Evolutionary conservation across 1,140 invertebrate genomes (phyloP).

Genomic region (Ceratoteleas bidentatus): DNA sequence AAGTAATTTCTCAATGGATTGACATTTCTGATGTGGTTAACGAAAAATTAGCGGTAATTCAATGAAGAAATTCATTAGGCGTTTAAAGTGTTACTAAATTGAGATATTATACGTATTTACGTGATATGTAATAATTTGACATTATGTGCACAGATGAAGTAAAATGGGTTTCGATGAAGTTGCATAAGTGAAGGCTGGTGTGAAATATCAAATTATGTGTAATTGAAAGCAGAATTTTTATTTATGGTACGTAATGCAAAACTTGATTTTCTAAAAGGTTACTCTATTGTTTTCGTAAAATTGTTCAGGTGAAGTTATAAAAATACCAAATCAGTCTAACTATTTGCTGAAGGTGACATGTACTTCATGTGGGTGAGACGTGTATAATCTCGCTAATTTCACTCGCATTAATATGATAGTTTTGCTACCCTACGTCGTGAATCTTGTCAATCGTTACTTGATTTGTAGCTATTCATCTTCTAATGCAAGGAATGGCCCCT

Average conservation of each 20-base stretch:
- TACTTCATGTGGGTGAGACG: constrained; percentile 23
- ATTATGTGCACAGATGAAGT: too few relatives aligned
- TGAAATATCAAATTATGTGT: too few relatives aligned
- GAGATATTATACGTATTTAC: neutral
- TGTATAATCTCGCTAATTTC: constrained; percentile 52
- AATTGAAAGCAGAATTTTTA: too few relatives aligned
- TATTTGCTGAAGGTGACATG: constrained; percentile 25
- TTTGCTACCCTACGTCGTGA: constrained; percentile 54
- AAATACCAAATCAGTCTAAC: neutral
- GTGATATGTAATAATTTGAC: too few relatives aligned
- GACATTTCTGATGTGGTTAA: constrained; percentile 34
- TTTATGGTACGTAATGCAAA: too few relatives aligned
- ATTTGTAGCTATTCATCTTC: constrained; percentile 52
- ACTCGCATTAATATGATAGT: constrained; percentile 55
- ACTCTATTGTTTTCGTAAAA: too few relatives aligned
- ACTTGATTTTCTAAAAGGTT: too few relatives aligned
- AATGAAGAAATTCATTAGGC: constrained; percentile 31
- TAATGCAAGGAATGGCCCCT: constrained; percentile 38
- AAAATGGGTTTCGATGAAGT: too few relatives aligned
- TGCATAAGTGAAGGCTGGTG: too few relatives aligned
- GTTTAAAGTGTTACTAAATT: neutral
- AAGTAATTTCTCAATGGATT: constrained; percentile 23
- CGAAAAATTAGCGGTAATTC: constrained; percentile 17
- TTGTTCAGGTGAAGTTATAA: too few relatives aligned
- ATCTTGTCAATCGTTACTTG: constrained; percentile 61